Evolutionary conservation across 2,797 vertebrate genomes (phyloP).

Genomic region (Artibeus lituratus): DNA sequence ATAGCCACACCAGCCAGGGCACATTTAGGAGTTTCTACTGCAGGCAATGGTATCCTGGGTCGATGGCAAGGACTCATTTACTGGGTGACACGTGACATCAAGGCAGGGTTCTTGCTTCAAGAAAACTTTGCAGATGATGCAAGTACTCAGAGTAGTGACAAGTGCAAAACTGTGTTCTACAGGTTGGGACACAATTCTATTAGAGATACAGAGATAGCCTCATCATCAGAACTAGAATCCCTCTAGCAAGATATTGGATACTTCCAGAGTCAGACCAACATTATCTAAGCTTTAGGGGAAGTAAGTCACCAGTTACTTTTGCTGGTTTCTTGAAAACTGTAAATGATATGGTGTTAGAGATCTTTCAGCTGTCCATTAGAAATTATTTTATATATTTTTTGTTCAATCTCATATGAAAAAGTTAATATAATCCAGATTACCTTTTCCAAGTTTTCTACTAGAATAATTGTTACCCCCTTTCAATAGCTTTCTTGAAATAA

Average conservation of each 20-base stretch:
- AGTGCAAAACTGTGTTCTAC: neutral
- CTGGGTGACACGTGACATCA: neutral
- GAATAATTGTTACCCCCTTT: neutral
- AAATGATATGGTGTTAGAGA: neutral
- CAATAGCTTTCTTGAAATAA: neutral
- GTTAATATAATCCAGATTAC: neutral
- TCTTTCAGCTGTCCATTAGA: neutral
- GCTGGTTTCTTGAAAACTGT: neutral
- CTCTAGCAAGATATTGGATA: neutral
- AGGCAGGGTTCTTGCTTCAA: neutral
- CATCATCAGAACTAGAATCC: neutral
- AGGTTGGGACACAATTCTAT: neutral
- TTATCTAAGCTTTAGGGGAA: neutral
- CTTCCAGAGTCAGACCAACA: neutral
- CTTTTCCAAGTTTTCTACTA: neutral
- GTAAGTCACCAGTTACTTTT: neutral
- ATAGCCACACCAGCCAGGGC: too few species aligned
- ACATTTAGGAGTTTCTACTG: neutral
- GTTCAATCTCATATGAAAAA: neutral
- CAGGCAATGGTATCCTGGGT: neutral
- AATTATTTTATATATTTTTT: neutral
- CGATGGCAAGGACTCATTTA: neutral
- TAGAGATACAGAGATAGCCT: neutral
- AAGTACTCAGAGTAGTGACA: neutral
- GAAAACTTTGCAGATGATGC: neutral